phyloP scores from a whole-genome alignment of 2,888 invertebrate genomes.

The Antheraea yamamai region DNA sequence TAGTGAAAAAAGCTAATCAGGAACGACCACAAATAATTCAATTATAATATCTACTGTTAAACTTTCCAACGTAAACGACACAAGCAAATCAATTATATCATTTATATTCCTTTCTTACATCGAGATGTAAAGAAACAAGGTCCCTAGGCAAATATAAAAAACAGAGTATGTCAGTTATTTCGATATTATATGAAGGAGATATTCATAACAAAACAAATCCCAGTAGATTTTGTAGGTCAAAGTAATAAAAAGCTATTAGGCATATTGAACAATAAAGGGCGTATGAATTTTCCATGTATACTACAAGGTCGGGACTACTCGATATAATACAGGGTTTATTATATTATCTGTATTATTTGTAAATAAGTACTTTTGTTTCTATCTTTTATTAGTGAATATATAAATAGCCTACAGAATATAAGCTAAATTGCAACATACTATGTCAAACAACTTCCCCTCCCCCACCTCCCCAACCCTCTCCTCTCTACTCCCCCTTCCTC shows the following conservation, averaged over 20 bases:
- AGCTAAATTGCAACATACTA: not conserved
- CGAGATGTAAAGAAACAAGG: constrained; percentile 16
- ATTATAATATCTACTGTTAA: no score
- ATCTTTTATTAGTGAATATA: not conserved
- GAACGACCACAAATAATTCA: no score
- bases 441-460: no score
- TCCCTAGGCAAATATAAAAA: constrained; percentile 18
- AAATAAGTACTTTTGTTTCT: not conserved
- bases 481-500: no score
- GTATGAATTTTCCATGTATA: constrained; percentile 21
- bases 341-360: not conserved
- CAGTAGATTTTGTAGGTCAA: constrained; percentile 23
- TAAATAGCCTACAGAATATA: not conserved
- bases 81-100: no score
- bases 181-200: constrained; percentile 20
- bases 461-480: no score
- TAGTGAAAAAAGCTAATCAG: no score
- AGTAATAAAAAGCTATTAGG: constrained; percentile 24
- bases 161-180: constrained; percentile 19
- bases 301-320: constrained; percentile 15
- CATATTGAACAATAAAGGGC: constrained; percentile 23
- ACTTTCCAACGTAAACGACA: no score
- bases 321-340: constrained; percentile 13
- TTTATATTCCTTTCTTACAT: not conserved
- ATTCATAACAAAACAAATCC: constrained; percentile 22